phyloP scores from a whole-genome alignment of 2,113 vertebrate species.

The Trematomus loennbergii region DNA sequence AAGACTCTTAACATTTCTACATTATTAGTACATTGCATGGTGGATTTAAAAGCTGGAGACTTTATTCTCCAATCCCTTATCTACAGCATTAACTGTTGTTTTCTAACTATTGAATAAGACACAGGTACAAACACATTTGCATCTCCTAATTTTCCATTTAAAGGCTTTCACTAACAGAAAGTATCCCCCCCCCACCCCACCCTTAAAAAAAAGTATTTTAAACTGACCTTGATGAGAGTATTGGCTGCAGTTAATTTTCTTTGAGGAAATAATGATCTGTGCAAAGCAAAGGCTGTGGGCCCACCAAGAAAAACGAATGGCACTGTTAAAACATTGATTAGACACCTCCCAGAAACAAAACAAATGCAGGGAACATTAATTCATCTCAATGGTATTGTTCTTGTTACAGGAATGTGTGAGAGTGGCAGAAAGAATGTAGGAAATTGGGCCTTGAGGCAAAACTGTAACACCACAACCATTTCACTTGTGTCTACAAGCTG shows the following conservation, averaged over 20 bases:
- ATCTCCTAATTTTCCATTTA: neutral
- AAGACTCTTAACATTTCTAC: slow-evolving; percentile 30
- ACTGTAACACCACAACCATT: slow-evolving; percentile 14
- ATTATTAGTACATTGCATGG: slow-evolving; percentile 47
- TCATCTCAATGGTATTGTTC: slow-evolving; percentile 4
- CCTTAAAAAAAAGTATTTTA: slow-evolving; percentile 57
- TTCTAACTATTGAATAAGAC: slow-evolving; percentile 39
- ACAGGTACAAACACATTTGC: slow-evolving; percentile 7
- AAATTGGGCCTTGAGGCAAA: slow-evolving; percentile 17
- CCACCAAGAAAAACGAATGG: slow-evolving; percentile 13
- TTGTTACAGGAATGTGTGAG: slow-evolving; percentile 3
- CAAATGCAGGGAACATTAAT: neutral
- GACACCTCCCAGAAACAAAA: slow-evolving; percentile 35
- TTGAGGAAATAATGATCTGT: slow-evolving; percentile 39
- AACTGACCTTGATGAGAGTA: slow-evolving; percentile 63
- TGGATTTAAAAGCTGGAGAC: slow-evolving; percentile 22
- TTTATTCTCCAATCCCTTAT: slow-evolving; percentile 17
- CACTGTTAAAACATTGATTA: slow-evolving; percentile 53
- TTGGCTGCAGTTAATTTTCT: slow-evolving; percentile 59
- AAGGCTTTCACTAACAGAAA: slow-evolving; percentile 52
- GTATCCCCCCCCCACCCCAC: slow-evolving; percentile 6
- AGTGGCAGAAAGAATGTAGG: neutral
- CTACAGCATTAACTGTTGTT: slow-evolving; percentile 32
- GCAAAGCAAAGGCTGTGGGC: slow-evolving; percentile 36
- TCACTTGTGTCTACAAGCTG: neutral